A percentile compares a stretch with the other conserved stretches of the same genome.
Evolutionary conservation across 2,797 vertebrate species (phyloP).

Genomic region (Gymnodraco acuticeps): DNA sequence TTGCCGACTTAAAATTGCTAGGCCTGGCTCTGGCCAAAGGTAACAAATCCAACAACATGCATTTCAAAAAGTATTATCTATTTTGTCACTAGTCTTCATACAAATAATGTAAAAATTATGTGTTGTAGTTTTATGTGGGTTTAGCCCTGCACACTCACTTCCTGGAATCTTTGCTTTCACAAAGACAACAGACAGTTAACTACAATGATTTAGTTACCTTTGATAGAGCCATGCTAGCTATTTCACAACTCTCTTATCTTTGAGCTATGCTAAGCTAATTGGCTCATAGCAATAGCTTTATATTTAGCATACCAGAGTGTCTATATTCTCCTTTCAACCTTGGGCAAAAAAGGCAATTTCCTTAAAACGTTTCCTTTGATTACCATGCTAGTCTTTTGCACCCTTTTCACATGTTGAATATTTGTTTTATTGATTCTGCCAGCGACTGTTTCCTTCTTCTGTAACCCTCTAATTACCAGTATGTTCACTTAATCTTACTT

Average conservation of each 20-base stretch:
- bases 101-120: background rate
- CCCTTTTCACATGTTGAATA: background rate
- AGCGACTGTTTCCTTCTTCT: background rate
- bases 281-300: no score
- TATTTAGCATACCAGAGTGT: no score
- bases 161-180: background rate
- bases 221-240: no score
- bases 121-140: background rate
- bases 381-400: background rate
- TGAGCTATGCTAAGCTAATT: no score
- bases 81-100: background rate
- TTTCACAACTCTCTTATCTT: no score
- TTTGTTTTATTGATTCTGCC: constrained; percentile 21
- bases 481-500: background rate
- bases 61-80: background rate
- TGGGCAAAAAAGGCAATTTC: background rate
- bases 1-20: background rate
- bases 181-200: no score
- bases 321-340: background rate
- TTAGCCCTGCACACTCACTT: background rate
- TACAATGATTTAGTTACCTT: no score
- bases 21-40: background rate
- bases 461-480: background rate
- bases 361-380: constrained; percentile 1
- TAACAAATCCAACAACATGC: background rate